Conservation (phyloP, 2,888 invertebrate species). For the Gibbula magus region DNA sequence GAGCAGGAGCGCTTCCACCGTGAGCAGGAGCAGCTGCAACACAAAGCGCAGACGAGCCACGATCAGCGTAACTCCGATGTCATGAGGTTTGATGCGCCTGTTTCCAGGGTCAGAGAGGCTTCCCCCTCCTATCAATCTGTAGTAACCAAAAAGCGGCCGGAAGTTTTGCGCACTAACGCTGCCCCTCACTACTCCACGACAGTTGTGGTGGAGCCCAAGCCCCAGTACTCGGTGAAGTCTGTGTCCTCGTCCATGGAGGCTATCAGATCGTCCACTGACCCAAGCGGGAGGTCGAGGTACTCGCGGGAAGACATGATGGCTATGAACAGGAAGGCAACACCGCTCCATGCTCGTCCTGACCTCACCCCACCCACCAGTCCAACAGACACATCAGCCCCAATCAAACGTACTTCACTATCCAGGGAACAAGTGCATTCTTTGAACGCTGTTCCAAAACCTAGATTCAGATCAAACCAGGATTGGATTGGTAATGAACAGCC, state of each 20-base stretch:
- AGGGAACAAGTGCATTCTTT: constrained; percentile 59
- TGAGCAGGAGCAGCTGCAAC: constrained; percentile 52
- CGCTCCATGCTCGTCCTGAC: constrained; percentile 51
- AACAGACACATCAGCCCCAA: constrained; percentile 19
- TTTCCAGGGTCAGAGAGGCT: constrained; percentile 25
- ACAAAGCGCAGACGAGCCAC: neutral
- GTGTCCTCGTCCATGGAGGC: neutral
- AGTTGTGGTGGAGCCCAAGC: constrained; percentile 26
- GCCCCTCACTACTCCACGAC: constrained; percentile 29
- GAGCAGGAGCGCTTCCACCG: constrained; percentile 55
- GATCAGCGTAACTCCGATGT: neutral
- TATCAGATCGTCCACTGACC: neutral
- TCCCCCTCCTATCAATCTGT: constrained; percentile 31
- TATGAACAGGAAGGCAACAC: constrained; percentile 65
- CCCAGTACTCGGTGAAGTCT: neutral
- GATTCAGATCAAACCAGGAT: constrained; percentile 43
- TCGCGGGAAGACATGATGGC: constrained; percentile 63
- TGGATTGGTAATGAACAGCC: constrained; percentile 44
- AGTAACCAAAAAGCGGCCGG: constrained; percentile 7
- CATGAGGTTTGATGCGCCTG: constrained; percentile 27
- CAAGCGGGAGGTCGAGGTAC: neutral
- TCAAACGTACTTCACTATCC: constrained; percentile 51
- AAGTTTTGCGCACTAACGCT: neutral
- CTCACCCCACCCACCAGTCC: constrained; percentile 17
- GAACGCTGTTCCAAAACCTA: constrained; percentile 66